Base-by-base conservation (phyloP, 2,888 invertebrate species). In the Hirtodrosophila duncani region DNA sequence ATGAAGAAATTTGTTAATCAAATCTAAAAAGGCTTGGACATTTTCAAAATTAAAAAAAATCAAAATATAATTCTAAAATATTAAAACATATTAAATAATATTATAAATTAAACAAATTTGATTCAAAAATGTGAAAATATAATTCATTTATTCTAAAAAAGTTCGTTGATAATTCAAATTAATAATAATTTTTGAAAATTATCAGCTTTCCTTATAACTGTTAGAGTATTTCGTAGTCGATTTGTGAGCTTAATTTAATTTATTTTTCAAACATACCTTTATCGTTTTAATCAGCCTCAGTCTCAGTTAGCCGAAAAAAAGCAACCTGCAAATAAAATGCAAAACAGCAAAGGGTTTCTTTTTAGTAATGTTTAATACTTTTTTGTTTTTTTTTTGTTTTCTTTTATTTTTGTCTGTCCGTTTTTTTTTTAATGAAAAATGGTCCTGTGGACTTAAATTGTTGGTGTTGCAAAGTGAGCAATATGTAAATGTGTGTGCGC, bases 401-500 rank as follows among this genome's bases (percentile, higher is more conserved):
- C 44, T 13, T 24, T 3, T 10, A 14, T 23, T 4, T 24, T n/a
- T 45, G 38, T 43, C 24, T 10, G 11, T 44, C 26, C 11, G 29
- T 13, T 17, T 10, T 20, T 17, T 48, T 48, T 43, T 59, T 60
- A 34, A 46, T 49, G 49, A 56, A 46, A 63, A 71, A 41, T 63
- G 45, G 53, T n/a, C n/a, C 44, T 59, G 51, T 60, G 29, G 51
- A 21, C 33, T 50, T 27, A 24, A 58, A 26, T 29, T 23, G 29
- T 31, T 55, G 34, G 14, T 7, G n/a, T 17, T 3, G 8, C 20
- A 3, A 7, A 9, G 20, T n/a, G n/a, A 6, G 30, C 3, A 75
- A 79, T 70, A 70, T 70, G 79, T 75, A 70, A 70, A 70, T 74
- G 69, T 77, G 55, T 66, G 23, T 74, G 79, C 75, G 45, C 34